phyloP scores from a whole-genome alignment of 2,113 vertebrate genomes.

The Amblyopsis rosae region DNA sequence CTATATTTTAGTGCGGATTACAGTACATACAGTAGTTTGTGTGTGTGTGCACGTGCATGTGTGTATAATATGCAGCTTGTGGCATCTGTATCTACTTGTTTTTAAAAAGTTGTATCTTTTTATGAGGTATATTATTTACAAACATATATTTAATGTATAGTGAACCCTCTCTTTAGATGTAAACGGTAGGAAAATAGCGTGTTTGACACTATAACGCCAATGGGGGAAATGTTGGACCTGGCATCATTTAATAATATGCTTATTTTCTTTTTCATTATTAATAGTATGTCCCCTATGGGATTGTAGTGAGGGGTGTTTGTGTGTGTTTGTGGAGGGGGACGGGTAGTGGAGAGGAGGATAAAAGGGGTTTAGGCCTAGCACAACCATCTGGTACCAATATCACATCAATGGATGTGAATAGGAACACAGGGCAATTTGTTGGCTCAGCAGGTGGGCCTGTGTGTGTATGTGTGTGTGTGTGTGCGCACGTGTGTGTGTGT shows the following conservation, averaged over 20 bases:
- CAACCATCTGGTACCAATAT: constrained; percentile 63
- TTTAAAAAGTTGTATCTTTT: too few relatives aligned
- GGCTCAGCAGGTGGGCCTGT: constrained; percentile 50
- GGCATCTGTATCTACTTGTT: constrained; percentile 20
- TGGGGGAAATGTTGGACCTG: too few relatives aligned
- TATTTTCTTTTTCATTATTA: too few relatives aligned
- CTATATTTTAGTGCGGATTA: constrained; percentile 22
- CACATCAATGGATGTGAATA: constrained; percentile 69
- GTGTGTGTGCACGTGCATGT: constrained; percentile 10
- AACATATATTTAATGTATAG: too few relatives aligned
- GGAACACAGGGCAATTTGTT: constrained; percentile 65
- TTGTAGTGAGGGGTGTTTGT: not conserved
- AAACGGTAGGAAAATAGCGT: too few relatives aligned
- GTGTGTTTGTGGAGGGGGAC: not conserved
- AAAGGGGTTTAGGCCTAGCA: constrained; percentile 48
- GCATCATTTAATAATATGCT: not conserved
- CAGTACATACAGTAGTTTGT: not conserved
- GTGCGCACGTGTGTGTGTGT: constrained; percentile 4
- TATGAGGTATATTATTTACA: too few relatives aligned
- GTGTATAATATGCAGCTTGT: constrained; percentile 36
- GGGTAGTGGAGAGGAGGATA: not conserved
- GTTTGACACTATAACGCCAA: too few relatives aligned
- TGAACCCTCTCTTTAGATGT: not conserved
- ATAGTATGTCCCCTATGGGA: not conserved
- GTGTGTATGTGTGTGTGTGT: constrained; percentile 7